Evolutionary conservation across 2,113 vertebrate genomes (phyloP), one percentile per base, ranked within the genome.

Genomic region (Chamaea fasciata): DNA sequence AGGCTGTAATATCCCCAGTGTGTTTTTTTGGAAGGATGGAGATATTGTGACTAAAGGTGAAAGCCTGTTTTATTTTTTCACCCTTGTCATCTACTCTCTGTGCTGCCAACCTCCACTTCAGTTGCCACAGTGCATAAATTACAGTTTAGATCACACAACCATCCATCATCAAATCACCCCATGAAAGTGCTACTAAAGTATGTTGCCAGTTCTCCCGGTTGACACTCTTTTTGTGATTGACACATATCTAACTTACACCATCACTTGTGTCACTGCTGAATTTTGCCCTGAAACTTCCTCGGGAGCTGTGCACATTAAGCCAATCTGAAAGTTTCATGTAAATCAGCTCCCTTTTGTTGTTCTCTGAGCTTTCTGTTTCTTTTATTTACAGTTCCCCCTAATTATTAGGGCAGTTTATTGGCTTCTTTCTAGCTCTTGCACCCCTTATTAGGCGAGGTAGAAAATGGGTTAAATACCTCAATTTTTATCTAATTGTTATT

Each of bases 61-160:
- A 97, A 96, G 94, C 89, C 95, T 96, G 93, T 91, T 95, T 95
- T 95, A 94, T 92, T 96, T 97, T 97, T 96, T 95, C 95, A 97
- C 95, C 94, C 95, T 91, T 97, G 95, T 97, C 92, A 97, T 89
- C 91, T 87, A 94, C 87, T 95, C 74, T 87, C 77, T 95, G 77
- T 9, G 69, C 96, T 97, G 96, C 96, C 96, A 96, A 96, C 91
- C 95, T 97, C 89, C 96, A 92, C 93, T 95, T 96, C 95, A 84
- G 94, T 97, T 97, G 96, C 96, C 94, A 96, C 94, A 96, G 89
- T 91, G 96, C 94, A 95, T 97, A 97, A 96, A 96, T 96, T 97
- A 97, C 91, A 87, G 73, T 94, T 97, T 95, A 94, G 95, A 94
- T 95, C 89, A 60, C 89, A 96, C 81, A 96, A 79, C 92, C 93